Evolutionary conservation across 2,797 vertebrate genomes (phyloP), one percentile per base, ranked within the genome.

Genomic region (Enteromius unitaeniatus): DNA sequence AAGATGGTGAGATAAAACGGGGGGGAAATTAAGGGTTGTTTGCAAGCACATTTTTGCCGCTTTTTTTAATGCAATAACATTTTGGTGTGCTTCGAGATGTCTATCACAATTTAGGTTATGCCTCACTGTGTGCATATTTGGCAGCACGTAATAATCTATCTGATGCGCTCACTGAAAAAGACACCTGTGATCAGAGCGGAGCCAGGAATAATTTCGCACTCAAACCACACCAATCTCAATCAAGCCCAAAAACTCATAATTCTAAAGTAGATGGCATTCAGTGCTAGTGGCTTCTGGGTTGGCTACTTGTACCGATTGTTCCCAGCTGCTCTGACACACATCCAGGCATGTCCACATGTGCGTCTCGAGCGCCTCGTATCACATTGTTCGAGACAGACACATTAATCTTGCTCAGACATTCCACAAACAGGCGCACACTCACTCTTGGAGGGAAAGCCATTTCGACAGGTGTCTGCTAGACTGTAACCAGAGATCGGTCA

Each of bases 181-280:
- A 90, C 94, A 93, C 92, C 93, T 94, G 93, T 90, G 93, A 92
- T 91, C 89, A 23, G 84, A 70, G 7, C 72, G 2, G 87, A 89
- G 91, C 89, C 91, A 88, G 82, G 53, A 62, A 83, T 74, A 85
- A 74, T 87, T 87, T 87, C 53, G 69, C 74, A 60, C 64, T 69
- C 47, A 23, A 77, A 78, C 74, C 51, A 31, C 51, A 55, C 26
- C 28, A 73, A 23, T 64, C 7, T 42, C 58, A 15, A 76, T 49
- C 34, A 51, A 40, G 17, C 78, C 62, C 51, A 65, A 26, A 45
- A 62, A 65, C 53, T 40, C 6, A 2, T 28, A 10, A 14, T 73
- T 34, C 15, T n/a, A 62, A 40, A 34, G 26, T 1, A 14, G 34
- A 31, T 60, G 40, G 76, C 65, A 79, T 51, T 2, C 5, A 40